These are phyloP conservation scores for Diaperis boleti DNA, from an alignment of 2,888 invertebrate genomes.

Conservation along the genomic window DNA sequence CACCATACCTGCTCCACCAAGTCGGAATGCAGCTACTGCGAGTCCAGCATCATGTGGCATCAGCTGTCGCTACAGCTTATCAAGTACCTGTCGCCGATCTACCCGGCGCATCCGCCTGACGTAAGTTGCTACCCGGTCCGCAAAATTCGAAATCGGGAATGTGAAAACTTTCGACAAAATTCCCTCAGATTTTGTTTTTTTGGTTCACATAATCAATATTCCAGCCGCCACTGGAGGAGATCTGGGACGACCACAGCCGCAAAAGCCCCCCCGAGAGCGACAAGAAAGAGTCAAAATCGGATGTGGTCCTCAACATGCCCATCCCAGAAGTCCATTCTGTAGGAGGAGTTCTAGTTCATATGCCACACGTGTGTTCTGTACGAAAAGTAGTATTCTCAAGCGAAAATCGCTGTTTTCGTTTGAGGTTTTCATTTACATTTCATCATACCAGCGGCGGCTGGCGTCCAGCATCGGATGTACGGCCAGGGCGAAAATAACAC, in stretches of 20 bases:
- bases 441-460: too few species aligned
- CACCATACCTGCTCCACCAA: conserved; percentile 72
- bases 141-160: too few species aligned
- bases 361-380: conserved; percentile 89
- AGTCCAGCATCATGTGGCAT: conserved; percentile 94
- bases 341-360: conserved; percentile 89
- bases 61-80: conserved; percentile 87
- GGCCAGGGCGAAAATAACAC: too few species aligned
- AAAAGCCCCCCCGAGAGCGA: conserved; percentile 81
- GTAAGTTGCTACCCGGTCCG: too few species aligned
- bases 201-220: too few species aligned
- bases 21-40: conserved; percentile 91
- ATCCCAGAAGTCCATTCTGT: conserved; percentile 82
- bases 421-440: conserved; percentile 35
- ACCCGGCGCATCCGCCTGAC: conserved; percentile 81
- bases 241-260: conserved; percentile 75
- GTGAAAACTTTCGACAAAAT: too few species aligned
- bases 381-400: conserved; percentile 56
- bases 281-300: conserved; percentile 75
- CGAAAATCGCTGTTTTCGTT: conserved; percentile 44
- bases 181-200: too few species aligned
- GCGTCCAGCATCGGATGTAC: too few species aligned
- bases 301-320: conserved; percentile 73
- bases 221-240: conserved; percentile 76
- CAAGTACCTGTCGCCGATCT: conserved; percentile 82